phyloP scores from a whole-genome alignment of 2,888 invertebrate species.

The Apotomis capreana region DNA sequence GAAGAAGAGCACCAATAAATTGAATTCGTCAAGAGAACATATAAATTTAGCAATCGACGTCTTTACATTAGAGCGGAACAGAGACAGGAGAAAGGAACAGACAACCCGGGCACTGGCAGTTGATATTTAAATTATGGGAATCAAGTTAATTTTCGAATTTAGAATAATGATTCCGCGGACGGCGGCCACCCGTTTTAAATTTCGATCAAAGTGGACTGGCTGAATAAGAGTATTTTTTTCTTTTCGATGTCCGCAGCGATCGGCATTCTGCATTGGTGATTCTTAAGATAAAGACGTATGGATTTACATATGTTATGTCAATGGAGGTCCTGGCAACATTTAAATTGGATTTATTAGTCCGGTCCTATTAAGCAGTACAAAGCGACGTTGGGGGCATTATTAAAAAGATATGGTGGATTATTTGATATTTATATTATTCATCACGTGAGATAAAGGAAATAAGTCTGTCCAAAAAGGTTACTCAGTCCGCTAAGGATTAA shows the following conservation, averaged over 20 bases:
- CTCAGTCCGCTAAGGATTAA: slow-evolving; percentile 27
- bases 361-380: slow-evolving; percentile 66
- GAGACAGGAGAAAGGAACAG: slow-evolving; percentile 51
- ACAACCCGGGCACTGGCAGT: slow-evolving; percentile 50
- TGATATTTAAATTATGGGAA: slow-evolving; percentile 82
- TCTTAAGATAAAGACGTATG: slow-evolving; percentile 81
- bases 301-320: slow-evolving; percentile 83
- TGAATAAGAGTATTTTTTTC: slow-evolving; percentile 54
- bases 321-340: slow-evolving; percentile 75
- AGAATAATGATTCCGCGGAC: slow-evolving; percentile 77
- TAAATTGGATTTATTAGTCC: slow-evolving; percentile 83
- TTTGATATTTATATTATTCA: slow-evolving; percentile 32
- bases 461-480: slow-evolving; percentile 16
- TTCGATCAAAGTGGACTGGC: slow-evolving; percentile 67
- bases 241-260: slow-evolving; percentile 68
- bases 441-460: slow-evolving; percentile 25
- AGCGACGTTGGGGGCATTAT: slow-evolving; percentile 72
- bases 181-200: slow-evolving; percentile 78
- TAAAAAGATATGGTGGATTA: slow-evolving; percentile 42
- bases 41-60: slow-evolving; percentile 73
- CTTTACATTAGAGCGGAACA: slow-evolving; percentile 64
- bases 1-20: slow-evolving; percentile 65
- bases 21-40: slow-evolving; percentile 72
- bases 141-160: slow-evolving; percentile 81
- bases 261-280: slow-evolving; percentile 76